Evolutionary conservation across 2,113 vertebrate genomes (phyloP), one percentile per base, ranked within the genome.

Genomic region (Polypterus senegalus): DNA sequence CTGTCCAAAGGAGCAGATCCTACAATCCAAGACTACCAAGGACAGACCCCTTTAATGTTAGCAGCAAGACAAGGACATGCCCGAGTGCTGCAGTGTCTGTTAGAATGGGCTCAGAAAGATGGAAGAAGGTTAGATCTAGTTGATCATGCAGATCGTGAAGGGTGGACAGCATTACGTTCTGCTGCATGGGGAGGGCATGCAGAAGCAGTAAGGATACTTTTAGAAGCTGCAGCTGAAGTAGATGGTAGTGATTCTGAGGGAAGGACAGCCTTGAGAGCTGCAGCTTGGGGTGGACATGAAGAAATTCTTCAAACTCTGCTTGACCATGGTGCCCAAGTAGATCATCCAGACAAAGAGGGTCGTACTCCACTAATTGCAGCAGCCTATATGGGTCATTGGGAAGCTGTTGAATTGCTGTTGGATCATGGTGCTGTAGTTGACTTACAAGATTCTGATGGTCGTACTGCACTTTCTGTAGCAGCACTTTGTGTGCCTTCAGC

Each of bases 101-200:
- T 90, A n/a, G 71, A 76, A 3, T 85, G 83, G 83, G 68, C 76
- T 9, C 66, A 69, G 49, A 62, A 9, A 10, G 74, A 68, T 27
- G 27, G 27, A 27, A 6, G 56, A 5, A 66, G 66, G 7, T 66
- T 54, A 3, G 67, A 65, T 27, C 8, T 9, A n/a, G 67, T 82
- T 66, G 83, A 90, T 67, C 85, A 85, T 9, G 70, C 76, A 0
- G 87, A 90, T 68, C 67, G 56, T 6, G 84, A 87, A 60, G 88
- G 86, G 49, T 90, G 88, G 88, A 89, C 86, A 0, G 77, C 87
- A 0, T 62, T 90, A 11, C 84, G 88, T n/a, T 79, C 83, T 44
- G 85, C 85, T 1, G 80, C 86, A 3, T 87, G 88, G 88, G 87
- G 81, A 5, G 86, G 86, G 6, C 82, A 86, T 61, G 66, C 68